Evolutionary conservation across 2,797 vertebrate species (phyloP), one percentile per base, ranked within the genome.

Genomic region (Paguma larvata): DNA sequence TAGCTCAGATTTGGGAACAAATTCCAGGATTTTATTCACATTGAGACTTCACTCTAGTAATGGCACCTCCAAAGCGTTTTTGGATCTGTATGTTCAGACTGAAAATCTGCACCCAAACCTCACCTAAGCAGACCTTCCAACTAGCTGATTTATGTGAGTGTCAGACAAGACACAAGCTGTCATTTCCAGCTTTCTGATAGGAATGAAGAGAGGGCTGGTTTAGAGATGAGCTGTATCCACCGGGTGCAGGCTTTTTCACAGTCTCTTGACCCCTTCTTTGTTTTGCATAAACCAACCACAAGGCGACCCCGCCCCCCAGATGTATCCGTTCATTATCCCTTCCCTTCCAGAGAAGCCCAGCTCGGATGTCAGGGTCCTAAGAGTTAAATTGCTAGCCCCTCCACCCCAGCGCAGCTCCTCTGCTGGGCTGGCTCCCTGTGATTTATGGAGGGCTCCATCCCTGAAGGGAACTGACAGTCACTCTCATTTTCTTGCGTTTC

Each of bases 391-490:
- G 85, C 62, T 51, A 4, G 13, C 97, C 0, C 51, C 44, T 73
- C 72, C 63, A 15, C 53, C 95, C 97, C 96, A 82, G 94, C 48
- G 0, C 38, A 77, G 84, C 96, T 95, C 96, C 96, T 96, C 92
- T 84, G n/a, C 84, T 85, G 95, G 98, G 98, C 98, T 98, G 97
- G 98, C 98, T 98, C 73, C 95, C 92, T 94, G 98, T 99, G 99
- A 99, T 99, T 99, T 99, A 99, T 99, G 98, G 99, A 98, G 98
- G 98, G 98, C 99, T 99, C 99, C 98, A 98, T 99, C 99, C 99
- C 99, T 99, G 99, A 98, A 98, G 99, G 99, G 99, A 99, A 98
- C 98, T 99, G 99, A 99, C 99, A 99, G 99, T 99, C 99, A 98
- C 99, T 99, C 99, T 99, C 99, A 99, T 99, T 99, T 99, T 99